Base-by-base conservation (phyloP, 30 jellyfish, hydroid and myxozoan species). In the Aurelia aurita complex sp. Pacific region DNA sequence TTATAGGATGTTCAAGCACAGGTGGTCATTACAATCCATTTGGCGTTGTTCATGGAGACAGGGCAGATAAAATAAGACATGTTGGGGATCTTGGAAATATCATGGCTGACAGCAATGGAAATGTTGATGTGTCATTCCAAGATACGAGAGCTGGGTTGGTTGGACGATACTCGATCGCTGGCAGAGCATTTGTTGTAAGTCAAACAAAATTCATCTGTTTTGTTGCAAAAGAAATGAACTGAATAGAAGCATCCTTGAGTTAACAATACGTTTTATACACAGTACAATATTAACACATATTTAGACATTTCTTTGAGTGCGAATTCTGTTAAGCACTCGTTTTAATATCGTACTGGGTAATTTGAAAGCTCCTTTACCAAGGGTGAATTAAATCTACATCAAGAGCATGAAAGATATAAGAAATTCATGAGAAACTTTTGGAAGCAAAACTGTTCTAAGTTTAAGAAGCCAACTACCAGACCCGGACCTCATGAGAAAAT, bases 141-240 rank as follows among this genome's bases (percentile, higher is more conserved):
- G 97, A 88, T 79, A 80, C 42, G 29, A 32, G 65, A 79, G 97
- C 88, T 5, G 77, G 80, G 1, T 60, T 88, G 67, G 80, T 38
- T 10, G 97, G 92, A 5, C 52, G 36, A 32, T 0, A 88, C 72
- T 80, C 91, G 2, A 76, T 88, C 35, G 90, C 90, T 52, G 97
- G 97, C 14, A 77, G 97, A 14, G 88, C 97, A 13, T 88, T 88
- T 38, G 97, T 88, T 50, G 97, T 88, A 67, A 79, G 97, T 88
- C 1, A 10, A 1, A 15, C 23, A 10, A 16, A 9, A 18, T 60
- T 61, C 17, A 69, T 65, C 18, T 65, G 29, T 23, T 23, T 23
- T 23, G 29, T 23, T 23, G 29, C 29, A 23, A 57, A 57, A 11
- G 14, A 11, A 17, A 57, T 57, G 17, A 0, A 17, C n/a, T 11